Conservation (phyloP, 2,113 vertebrate species). For the Dasyurus viverrinus region DNA sequence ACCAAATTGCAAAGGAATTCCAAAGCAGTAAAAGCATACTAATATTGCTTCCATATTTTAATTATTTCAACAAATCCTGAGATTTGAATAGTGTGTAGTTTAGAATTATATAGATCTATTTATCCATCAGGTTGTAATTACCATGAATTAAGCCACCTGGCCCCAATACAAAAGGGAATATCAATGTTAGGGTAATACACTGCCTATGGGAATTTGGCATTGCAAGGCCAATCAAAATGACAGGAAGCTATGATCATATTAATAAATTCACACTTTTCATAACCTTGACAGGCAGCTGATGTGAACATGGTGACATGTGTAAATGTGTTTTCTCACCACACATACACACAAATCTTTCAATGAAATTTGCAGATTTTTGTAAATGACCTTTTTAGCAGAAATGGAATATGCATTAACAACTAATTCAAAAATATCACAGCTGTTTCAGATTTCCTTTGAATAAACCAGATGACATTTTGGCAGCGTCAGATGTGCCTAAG, state of each 20-base stretch:
- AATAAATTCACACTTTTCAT: slow-evolving; percentile 49
- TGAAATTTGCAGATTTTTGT: slow-evolving; percentile 61
- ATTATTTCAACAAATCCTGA: slow-evolving; percentile 19
- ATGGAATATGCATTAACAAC: slow-evolving; percentile 23
- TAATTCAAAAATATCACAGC: slow-evolving; percentile 54
- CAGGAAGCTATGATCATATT: background rate
- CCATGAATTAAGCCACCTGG: slow-evolving; percentile 43
- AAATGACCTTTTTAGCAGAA: slow-evolving; percentile 59
- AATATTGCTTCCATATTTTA: slow-evolving; percentile 40
- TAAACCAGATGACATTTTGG: slow-evolving; percentile 47
- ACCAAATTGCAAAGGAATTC: background rate
- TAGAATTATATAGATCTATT: slow-evolving; percentile 41
- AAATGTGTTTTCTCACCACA: slow-evolving; percentile 53
- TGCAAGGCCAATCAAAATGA: background rate
- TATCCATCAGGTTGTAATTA: slow-evolving; percentile 10
- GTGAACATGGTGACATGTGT: slow-evolving; percentile 34
- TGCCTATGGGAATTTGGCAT: slow-evolving; percentile 18
- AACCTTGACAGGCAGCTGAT: slow-evolving; percentile 39
- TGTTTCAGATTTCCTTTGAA: slow-evolving; percentile 59
- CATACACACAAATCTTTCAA: slow-evolving; percentile 55
- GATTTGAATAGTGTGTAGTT: background rate
- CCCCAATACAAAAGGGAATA: slow-evolving; percentile 4
- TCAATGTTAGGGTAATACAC: background rate
- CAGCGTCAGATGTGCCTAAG: slow-evolving; percentile 19
- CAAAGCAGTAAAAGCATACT: background rate